Evolutionary conservation across 2,113 vertebrate genomes (phyloP).

Genomic region (Platycercus adscitus): DNA sequence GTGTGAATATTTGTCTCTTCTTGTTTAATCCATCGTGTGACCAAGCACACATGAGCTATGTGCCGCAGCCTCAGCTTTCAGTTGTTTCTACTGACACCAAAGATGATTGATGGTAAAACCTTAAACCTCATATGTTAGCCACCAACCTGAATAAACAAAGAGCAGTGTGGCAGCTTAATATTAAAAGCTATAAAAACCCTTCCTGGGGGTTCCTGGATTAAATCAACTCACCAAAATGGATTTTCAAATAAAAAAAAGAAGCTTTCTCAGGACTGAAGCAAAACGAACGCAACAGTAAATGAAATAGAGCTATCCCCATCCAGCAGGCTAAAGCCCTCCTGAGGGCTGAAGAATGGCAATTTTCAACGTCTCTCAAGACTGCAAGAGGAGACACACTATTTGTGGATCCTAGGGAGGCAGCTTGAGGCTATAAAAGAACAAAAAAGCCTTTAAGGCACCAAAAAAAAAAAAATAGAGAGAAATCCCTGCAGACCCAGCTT

Average conservation of each 20-base stretch:
- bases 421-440: slow-evolving; percentile 55
- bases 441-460: slow-evolving; percentile 47
- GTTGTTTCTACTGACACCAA: not conserved
- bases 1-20: not conserved
- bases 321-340: slow-evolving; percentile 47
- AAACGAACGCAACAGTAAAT: slow-evolving; percentile 12
- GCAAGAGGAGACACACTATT: slow-evolving; percentile 38
- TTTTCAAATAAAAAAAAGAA: not conserved
- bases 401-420: slow-evolving; percentile 47
- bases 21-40: not conserved
- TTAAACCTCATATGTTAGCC: slow-evolving; percentile 27
- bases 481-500: not conserved
- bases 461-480: not conserved
- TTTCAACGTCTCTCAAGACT: slow-evolving; percentile 51
- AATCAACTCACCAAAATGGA: slow-evolving; percentile 59
- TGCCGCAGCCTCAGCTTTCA: not conserved
- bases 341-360: slow-evolving; percentile 50
- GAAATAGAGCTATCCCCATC: slow-evolving; percentile 48
- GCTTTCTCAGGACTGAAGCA: slow-evolving; percentile 17
- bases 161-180: slow-evolving; percentile 44
- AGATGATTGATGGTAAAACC: slow-evolving; percentile 51
- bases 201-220: slow-evolving; percentile 53
- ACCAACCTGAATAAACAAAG: slow-evolving; percentile 69
- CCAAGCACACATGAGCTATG: not conserved
- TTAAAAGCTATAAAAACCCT: slow-evolving; percentile 69